These are phyloP conservation scores for Catharus bicknelli DNA, from an alignment of 2,113 vertebrate genomes.

Conservation along the genomic window DNA sequence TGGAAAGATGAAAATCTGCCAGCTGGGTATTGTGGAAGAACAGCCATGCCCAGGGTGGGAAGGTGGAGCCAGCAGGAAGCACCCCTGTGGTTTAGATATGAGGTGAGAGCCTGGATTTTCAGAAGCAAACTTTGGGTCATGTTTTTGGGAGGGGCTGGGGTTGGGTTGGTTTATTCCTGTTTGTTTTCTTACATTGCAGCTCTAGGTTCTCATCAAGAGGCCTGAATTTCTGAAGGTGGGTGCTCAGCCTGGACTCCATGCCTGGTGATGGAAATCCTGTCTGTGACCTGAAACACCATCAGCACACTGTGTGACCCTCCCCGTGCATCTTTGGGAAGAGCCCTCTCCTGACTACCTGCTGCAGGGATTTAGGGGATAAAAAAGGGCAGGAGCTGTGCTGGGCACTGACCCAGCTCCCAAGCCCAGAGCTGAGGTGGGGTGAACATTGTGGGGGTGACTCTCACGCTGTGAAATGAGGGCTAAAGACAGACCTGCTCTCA, in stretches of 20 bases:
- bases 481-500: not conserved
- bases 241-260: not conserved
- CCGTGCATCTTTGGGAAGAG: not conserved
- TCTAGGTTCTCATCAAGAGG: not conserved
- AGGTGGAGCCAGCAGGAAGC: not conserved
- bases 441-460: rapidly evolving
- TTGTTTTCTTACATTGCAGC: not conserved
- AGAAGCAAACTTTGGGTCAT: not conserved
- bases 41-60: rapidly evolving
- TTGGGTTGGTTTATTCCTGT: not conserved
- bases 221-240: not conserved
- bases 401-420: rapidly evolving
- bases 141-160: not conserved
- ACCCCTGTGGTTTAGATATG: rapidly evolving
- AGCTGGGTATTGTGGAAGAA: not conserved
- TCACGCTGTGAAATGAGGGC: not conserved
- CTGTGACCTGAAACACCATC: not conserved
- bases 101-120: not conserved
- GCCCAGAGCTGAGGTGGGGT: not conserved
- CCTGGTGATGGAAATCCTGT: not conserved
- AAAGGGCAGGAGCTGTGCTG: not conserved
- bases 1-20: not conserved
- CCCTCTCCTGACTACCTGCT: not conserved
- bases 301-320: not conserved
- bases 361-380: not conserved